Base-by-base conservation (phyloP, 1,140 invertebrate species). In the Bombus confusus region DNA sequence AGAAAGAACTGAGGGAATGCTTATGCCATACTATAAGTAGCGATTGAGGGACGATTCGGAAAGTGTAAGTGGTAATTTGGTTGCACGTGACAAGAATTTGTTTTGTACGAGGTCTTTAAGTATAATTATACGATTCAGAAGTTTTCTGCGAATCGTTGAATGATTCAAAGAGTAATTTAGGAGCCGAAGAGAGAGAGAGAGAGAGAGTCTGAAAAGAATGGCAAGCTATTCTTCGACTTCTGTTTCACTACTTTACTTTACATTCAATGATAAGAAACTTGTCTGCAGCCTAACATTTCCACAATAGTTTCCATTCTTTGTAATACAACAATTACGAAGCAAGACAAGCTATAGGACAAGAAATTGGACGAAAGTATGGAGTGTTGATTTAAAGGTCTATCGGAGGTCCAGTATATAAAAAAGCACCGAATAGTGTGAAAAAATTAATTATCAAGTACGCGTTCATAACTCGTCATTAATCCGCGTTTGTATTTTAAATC, bases 391-490 rank as follows among this genome's bases (percentile, higher is more conserved):
- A 9, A 28, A 22, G 41, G 34, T 13, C 0, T 34, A 22, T 12
- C 34, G 22, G 41, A 80, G 37, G 22, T 8, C 39, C 28, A 47
- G 13, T 34, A 22, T 62, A 31, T 41, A 57, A 41, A 52, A 77
- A 80, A 80, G 86, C 87, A 85, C 87, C 90, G 92, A 94, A n/a
- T 62, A 62, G 10, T 13, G 28, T 13, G 59, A 62, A n/a, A n/a
- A 92, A 94, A 94, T 94, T 94, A 90, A 93, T 95, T 93, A 93
- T 94, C 93, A 92, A 94, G 90, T 88, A 74, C 84, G 76, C 88
- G 89, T 90, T 90, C 91, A 87, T 91, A 93, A 92, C 91, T 93
- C 86, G 82, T 90, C 91, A 93, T 94, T 94, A 94, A 94, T 94
- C 92, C 93, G 87, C 88, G 89, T 92, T 93, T 92, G 93, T 93